Base-by-base conservation (phyloP, 1,140 invertebrate genomes). In the Drosophila neocordata region DNA sequence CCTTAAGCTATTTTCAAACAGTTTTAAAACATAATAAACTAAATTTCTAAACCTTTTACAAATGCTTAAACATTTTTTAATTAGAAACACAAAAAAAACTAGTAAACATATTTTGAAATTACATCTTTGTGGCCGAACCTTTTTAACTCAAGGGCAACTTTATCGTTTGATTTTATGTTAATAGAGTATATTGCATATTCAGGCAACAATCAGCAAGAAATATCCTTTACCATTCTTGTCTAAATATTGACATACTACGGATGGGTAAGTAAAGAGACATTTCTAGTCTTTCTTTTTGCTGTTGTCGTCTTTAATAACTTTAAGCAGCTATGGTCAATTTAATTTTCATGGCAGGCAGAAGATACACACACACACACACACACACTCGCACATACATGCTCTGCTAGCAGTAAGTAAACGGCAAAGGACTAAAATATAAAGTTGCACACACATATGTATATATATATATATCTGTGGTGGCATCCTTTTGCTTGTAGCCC, bases 241-340 rank as follows among this genome's bases (percentile, higher is more conserved):
- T 34, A 71, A 64, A 64, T 34, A 65, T 58, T 59, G 69, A 44
- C 51, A 57, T 44, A 35, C 37, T 6, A 24, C 15, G 15, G 15
- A 38, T 38, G 15, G 20, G 22, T 2, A 34, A 56, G 51, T 22
- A 44, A 24, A 7, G 24, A 38, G 31, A 38, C 22, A 53, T 13
- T 35, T 52, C 24, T 65, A 35, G 56, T 59, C 53, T 65, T 80
- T 56, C 69, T 68, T 73, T 71, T 22, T 60, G n/a, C 34, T 35
- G 34, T 41, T 44, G 58, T 48, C 57, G 71, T 63, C 83, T 88
- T 90, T 85, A 90, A 89, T 89, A 82, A 82, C 77, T 78, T 90
- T 80, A 90, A 89, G 88, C 88, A 88, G 79, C 84, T 74, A 88
- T 77, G 88, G 88, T 90, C 88, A 90, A 90, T 90, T 90, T 90